Conservation (phyloP, 1,140 invertebrate species). For the Copidosoma floridanum region DNA sequence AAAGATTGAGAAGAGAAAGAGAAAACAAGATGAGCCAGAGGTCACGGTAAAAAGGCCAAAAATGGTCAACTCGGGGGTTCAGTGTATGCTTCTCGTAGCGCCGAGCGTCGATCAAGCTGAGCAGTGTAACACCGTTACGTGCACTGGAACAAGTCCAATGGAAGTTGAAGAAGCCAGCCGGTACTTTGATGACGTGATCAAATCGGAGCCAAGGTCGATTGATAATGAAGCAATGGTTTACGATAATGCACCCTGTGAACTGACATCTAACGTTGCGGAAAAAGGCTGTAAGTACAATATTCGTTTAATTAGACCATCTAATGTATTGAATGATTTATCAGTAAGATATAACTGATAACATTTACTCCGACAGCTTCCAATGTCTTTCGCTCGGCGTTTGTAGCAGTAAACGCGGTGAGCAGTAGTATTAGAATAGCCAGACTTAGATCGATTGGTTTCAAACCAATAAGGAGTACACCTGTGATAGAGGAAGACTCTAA, state of each 20-base stretch:
- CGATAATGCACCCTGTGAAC: too few relatives aligned
- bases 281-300: too few relatives aligned
- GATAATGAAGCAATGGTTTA: too few relatives aligned
- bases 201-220: slow-evolving; percentile 36
- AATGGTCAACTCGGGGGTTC: slow-evolving; percentile 38
- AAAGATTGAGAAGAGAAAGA: slow-evolving; percentile 10
- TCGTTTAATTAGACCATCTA: too few relatives aligned
- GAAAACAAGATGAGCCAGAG: not conserved
- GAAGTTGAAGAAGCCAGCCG: too few relatives aligned
- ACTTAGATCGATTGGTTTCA: slow-evolving; percentile 50
- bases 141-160: too few relatives aligned
- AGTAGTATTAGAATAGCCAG: slow-evolving; percentile 42
- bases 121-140: too few relatives aligned
- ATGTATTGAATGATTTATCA: too few relatives aligned
- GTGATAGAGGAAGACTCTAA: slow-evolving; percentile 15
- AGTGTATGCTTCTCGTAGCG: slow-evolving; percentile 37
- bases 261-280: too few relatives aligned
- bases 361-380: not conserved
- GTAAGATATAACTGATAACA: too few relatives aligned
- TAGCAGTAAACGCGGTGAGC: slow-evolving; percentile 42
- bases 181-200: too few relatives aligned
- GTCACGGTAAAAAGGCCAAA: slow-evolving; percentile 10
- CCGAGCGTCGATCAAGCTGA: slow-evolving; percentile 30
- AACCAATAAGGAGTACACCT: slow-evolving; percentile 38
- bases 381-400: slow-evolving; percentile 48